Conservation (phyloP, 2,888 invertebrate species). For the Cephus sareptanus region DNA sequence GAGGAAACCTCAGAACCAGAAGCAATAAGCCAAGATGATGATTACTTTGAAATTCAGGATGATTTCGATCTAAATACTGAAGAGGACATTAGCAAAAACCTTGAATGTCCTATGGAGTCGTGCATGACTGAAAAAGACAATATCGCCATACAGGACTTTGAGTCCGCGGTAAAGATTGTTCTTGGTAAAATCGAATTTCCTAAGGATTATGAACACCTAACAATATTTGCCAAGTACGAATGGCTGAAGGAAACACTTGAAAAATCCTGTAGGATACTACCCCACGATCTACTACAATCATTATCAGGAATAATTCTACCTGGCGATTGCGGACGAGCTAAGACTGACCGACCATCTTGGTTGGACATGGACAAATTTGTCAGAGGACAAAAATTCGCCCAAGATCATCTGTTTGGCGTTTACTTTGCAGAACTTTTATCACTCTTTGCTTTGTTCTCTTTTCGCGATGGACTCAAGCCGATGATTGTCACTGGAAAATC, state of each 20-base stretch:
- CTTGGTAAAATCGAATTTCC: constrained; percentile 10
- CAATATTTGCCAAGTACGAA: constrained; percentile 21
- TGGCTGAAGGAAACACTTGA: constrained; percentile 13
- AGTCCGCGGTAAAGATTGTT: background rate
- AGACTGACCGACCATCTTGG: constrained; percentile 60
- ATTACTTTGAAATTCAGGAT: background rate
- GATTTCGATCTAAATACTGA: background rate
- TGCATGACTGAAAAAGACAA: background rate
- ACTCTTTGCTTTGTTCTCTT: constrained; percentile 62
- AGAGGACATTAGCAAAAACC: background rate
- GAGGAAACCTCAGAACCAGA: background rate
- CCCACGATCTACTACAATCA: constrained; percentile 22
- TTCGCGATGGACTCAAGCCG: constrained; percentile 61
- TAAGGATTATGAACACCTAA: constrained; percentile 21
- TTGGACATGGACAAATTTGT: constrained; percentile 64
- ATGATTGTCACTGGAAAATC: constrained; percentile 67
- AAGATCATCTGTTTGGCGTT: constrained; percentile 58
- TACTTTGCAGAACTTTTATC: constrained; percentile 60
- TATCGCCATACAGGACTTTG: background rate
- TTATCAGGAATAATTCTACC: constrained; percentile 15
- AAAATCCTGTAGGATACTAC: constrained; percentile 13
- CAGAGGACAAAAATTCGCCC: constrained; percentile 66
- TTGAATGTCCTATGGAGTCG: background rate
- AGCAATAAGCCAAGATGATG: background rate
- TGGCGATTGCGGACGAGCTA: constrained; percentile 43